These are phyloP conservation scores for Dicyrtomina minuta DNA, from an alignment of 2,888 invertebrate genomes.

Conservation along the genomic window DNA sequence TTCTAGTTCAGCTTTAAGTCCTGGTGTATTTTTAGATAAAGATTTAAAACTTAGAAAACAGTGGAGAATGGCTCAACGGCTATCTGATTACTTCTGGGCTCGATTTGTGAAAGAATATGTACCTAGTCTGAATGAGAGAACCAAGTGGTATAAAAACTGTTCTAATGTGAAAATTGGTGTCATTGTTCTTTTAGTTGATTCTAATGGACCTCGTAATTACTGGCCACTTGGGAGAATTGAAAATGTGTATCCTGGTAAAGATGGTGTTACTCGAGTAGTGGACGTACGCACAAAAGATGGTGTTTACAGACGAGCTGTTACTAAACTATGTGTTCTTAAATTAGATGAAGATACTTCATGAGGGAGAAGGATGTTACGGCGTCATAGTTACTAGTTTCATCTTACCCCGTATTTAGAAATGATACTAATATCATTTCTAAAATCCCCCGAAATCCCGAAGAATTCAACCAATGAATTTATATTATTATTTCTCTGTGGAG, in stretches of 20 bases:
- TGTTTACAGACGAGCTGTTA: conserved; percentile 32
- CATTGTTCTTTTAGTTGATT: neutral
- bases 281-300: conserved; percentile 25
- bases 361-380: neutral
- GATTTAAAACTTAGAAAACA: conserved; percentile 29
- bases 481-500: too few species aligned
- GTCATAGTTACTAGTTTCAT: too few species aligned
- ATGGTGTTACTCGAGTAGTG: conserved; percentile 13
- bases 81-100: conserved; percentile 45
- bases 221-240: conserved; percentile 11
- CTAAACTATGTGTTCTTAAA: conserved; percentile 27
- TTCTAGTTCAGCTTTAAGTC: conserved; percentile 33
- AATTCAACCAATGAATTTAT: too few species aligned
- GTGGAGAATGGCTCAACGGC: conserved; percentile 37
- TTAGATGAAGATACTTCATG: neutral
- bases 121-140: conserved; percentile 36
- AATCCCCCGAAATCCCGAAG: too few species aligned
- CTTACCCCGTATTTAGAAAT: too few species aligned
- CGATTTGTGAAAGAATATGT: conserved; percentile 46
- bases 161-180: too few species aligned
- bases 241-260: conserved; percentile 12
- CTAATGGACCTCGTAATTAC: neutral
- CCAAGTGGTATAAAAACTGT: conserved; percentile 42
- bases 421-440: too few species aligned
- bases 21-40: conserved; percentile 32